These are phyloP conservation scores for Nomia melanderi DNA, from an alignment of 1,140 invertebrate species.

Conservation along the genomic window DNA sequence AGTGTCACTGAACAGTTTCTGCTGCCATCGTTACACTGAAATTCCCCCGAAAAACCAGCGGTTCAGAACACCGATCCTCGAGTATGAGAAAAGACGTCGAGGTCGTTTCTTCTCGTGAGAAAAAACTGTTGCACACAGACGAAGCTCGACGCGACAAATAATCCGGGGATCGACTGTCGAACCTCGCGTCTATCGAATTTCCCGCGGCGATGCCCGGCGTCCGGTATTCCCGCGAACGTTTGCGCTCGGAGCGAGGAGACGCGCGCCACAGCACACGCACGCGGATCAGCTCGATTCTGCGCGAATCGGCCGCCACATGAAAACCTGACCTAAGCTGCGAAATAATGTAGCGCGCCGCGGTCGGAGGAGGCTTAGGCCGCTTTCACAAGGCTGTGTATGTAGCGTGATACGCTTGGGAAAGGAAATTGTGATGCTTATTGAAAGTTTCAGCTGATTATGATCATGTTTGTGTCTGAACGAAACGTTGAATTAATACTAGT, in stretches of 20 bases:
- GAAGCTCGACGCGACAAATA: not conserved
- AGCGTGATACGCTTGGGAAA: too few relatives aligned
- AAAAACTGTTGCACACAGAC: too few relatives aligned
- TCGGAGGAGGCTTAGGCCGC: not conserved
- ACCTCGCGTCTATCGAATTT: conserved; percentile 20
- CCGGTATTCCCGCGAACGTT: not conserved
- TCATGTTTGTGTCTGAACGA: too few relatives aligned
- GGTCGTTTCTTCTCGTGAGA: too few relatives aligned
- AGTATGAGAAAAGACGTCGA: too few relatives aligned
- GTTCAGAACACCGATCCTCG: not conserved
- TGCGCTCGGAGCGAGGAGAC: too few relatives aligned
- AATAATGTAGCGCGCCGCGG: conserved; percentile 23
- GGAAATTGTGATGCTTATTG: too few relatives aligned
- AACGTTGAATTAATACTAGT: too few relatives aligned
- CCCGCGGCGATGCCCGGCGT: conserved; percentile 25
- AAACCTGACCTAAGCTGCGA: not conserved
- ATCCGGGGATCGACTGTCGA: not conserved
- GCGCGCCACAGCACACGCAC: not conserved
- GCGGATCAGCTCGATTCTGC: not conserved
- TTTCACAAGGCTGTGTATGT: too few relatives aligned
- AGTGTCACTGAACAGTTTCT: not conserved
- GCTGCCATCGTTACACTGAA: not conserved
- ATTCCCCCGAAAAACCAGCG: not conserved
- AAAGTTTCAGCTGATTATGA: too few relatives aligned
- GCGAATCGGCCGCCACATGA: not conserved